Conservation (phyloP, 1,140 invertebrate genomes). For the Bicyclus anynana region DNA sequence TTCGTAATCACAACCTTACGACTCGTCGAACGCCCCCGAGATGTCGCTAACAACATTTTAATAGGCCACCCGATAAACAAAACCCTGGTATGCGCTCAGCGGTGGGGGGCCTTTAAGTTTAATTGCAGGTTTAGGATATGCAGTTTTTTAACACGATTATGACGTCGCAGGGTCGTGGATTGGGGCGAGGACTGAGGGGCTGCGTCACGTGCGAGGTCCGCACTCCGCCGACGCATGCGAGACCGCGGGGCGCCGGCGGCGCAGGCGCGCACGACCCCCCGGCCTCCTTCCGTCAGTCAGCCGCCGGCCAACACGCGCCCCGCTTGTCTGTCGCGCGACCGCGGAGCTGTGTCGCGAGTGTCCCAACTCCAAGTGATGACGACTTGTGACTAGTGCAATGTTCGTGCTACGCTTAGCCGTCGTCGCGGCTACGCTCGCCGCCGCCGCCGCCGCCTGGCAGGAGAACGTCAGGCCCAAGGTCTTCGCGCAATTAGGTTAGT, state of each 20-base stretch:
- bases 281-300: slow-evolving; percentile 46
- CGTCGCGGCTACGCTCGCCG: slow-evolving; percentile 60
- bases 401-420: slow-evolving; percentile 68
- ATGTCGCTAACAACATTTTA: slow-evolving; percentile 27
- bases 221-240: slow-evolving; percentile 73
- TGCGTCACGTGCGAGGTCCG: slow-evolving; percentile 74
- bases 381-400: slow-evolving; percentile 74
- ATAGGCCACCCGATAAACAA: slow-evolving; percentile 46
- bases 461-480: slow-evolving; percentile 92
- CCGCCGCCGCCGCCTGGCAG: slow-evolving; percentile 83
- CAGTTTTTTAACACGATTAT: slow-evolving; percentile 72
- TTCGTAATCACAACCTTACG: slow-evolving; percentile 58
- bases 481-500: slow-evolving; percentile 92
- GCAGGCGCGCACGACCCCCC: slow-evolving; percentile 49
- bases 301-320: slow-evolving; percentile 55
- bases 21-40: slow-evolving; percentile 48
- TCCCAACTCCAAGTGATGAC: slow-evolving; percentile 60
- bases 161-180: slow-evolving; percentile 61
- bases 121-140: slow-evolving; percentile 72
- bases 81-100: no score
- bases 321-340: slow-evolving; percentile 33
- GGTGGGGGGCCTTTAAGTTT: slow-evolving; percentile 44
- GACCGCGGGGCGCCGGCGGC: slow-evolving; percentile 68
- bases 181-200: slow-evolving; percentile 54
- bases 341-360: slow-evolving; percentile 54